phyloP scores from a whole-genome alignment of 2,888 invertebrate species.

The Hartigia nigra region DNA sequence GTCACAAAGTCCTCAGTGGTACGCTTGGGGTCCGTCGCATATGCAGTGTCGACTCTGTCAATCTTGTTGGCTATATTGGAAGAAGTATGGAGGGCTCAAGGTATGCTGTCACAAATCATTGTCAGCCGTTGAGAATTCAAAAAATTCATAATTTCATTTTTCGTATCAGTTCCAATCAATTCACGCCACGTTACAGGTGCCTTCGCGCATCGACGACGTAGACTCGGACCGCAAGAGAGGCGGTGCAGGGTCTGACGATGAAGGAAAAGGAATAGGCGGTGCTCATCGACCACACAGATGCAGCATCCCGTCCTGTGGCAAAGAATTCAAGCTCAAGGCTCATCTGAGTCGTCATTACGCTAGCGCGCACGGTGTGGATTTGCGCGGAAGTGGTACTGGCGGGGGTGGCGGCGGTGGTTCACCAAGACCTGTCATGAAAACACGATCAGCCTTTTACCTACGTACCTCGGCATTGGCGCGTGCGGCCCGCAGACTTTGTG shows the following conservation, averaged over 20 bases:
- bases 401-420: constrained; percentile 66
- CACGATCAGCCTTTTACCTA: constrained; percentile 95
- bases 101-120: constrained; percentile 56
- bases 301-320: constrained; percentile 90
- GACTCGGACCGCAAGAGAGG: constrained; percentile 61
- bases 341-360: constrained; percentile 95
- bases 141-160: neutral
- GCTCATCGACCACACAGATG: constrained; percentile 88
- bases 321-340: constrained; percentile 96
- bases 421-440: constrained; percentile 96
- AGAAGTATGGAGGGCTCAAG: constrained; percentile 97
- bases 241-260: constrained; percentile 61
- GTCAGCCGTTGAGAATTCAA: neutral
- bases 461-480: constrained; percentile 91
- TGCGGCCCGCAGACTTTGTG: constrained; percentile 87
- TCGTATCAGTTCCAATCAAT: neutral
- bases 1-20: constrained; percentile 90
- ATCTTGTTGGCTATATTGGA: constrained; percentile 97
- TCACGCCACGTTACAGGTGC: constrained; percentile 43
- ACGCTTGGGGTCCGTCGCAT: constrained; percentile 94
- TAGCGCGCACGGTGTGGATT: constrained; percentile 82
- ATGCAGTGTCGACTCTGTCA: constrained; percentile 94
- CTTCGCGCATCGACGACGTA: constrained; percentile 60
- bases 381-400: constrained; percentile 50
- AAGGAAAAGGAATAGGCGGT: constrained; percentile 68